A percentile compares a stretch with the other conserved stretches of the same genome.
phyloP scores from a whole-genome alignment of 2,888 invertebrate genomes.

The Onchidella celtica region DNA sequence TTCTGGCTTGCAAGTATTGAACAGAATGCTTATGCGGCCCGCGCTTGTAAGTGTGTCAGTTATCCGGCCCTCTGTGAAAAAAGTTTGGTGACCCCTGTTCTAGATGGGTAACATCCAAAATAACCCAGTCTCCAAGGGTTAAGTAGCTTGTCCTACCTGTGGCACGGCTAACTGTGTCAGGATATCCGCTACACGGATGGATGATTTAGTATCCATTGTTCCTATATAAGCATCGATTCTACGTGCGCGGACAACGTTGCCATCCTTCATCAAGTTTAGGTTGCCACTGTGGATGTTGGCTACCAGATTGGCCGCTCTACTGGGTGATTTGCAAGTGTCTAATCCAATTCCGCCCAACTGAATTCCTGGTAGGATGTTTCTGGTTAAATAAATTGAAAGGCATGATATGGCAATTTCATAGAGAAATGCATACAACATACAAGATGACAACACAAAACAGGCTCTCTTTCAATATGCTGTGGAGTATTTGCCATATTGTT shows the following conservation, averaged over 20 bases:
- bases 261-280: slow-evolving; percentile 57
- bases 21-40: too few relatives aligned
- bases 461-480: too few relatives aligned
- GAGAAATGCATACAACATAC: too few relatives aligned
- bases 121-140: too few relatives aligned
- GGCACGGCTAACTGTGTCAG: slow-evolving; percentile 70
- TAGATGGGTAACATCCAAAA: too few relatives aligned
- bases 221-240: slow-evolving; percentile 61
- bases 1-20: too few relatives aligned
- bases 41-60: too few relatives aligned
- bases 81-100: too few relatives aligned
- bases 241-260: slow-evolving; percentile 41
- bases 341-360: slow-evolving; percentile 71
- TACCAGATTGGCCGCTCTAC: slow-evolving; percentile 73
- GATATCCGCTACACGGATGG: slow-evolving; percentile 72
- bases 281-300: slow-evolving; percentile 75
- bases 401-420: too few relatives aligned
- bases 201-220: slow-evolving; percentile 69
- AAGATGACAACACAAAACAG: too few relatives aligned
- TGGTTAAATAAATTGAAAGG: not conserved
- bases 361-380: slow-evolving; percentile 61
- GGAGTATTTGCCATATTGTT: too few relatives aligned
- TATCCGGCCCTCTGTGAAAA: too few relatives aligned
- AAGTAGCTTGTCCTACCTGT: slow-evolving; percentile 55
- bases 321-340: slow-evolving; percentile 74